Conservation (phyloP, 2,113 vertebrate species). For the Elephantulus edwardii region DNA sequence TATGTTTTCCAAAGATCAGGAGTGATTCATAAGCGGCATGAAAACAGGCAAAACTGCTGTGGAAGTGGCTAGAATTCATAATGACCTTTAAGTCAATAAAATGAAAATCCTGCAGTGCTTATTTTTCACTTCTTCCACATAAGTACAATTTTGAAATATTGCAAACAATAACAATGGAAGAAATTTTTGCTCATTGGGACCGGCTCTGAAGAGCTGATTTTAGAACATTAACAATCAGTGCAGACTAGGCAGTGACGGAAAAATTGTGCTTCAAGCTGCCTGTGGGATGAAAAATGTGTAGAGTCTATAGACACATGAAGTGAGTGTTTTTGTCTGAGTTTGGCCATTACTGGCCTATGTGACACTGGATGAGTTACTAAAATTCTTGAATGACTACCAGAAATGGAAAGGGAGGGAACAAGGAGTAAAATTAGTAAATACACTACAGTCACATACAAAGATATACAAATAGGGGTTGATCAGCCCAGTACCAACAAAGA, state of each 20-base stretch:
- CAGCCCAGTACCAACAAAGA: too few relatives aligned
- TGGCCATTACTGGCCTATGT: neutral
- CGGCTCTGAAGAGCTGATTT: constrained; percentile 8
- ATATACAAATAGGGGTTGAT: too few relatives aligned
- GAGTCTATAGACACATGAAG: neutral
- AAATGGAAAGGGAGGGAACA: too few relatives aligned
- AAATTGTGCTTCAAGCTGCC: neutral
- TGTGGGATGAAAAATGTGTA: neutral
- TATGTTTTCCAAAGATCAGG: constrained; percentile 79
- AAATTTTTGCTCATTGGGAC: constrained; percentile 43
- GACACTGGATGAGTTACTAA: neutral
- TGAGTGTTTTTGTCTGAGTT: neutral
- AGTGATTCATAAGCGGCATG: constrained; percentile 68
- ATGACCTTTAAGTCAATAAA: constrained; percentile 81
- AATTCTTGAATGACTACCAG: neutral
- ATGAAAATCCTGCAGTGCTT: constrained; percentile 71
- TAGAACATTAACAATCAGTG: constrained; percentile 4
- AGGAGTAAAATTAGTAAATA: too few relatives aligned
- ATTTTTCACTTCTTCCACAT: constrained; percentile 40
- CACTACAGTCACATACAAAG: too few relatives aligned
- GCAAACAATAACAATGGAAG: constrained; percentile 52
- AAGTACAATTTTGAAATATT: constrained; percentile 51
- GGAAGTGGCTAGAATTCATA: constrained; percentile 79
- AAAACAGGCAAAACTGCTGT: constrained; percentile 72
- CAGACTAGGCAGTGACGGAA: neutral